These are phyloP conservation scores for Tragelaphus strepsiceros DNA, from an alignment of 2,113 vertebrate genomes.

Conservation along the genomic window DNA sequence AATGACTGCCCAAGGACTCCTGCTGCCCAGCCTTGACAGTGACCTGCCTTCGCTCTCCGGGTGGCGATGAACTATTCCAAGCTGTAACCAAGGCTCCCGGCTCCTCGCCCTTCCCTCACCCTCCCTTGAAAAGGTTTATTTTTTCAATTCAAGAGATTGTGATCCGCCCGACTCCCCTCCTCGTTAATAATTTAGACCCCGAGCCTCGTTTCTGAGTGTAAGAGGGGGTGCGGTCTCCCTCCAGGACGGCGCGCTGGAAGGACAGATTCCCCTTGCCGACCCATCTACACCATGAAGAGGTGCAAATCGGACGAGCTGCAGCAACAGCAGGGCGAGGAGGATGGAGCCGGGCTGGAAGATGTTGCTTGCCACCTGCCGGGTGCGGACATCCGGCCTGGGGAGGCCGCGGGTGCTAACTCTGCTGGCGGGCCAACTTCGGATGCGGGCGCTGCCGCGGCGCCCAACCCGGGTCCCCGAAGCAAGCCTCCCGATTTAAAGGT, in stretches of 20 bases:
- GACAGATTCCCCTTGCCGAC: constrained; percentile 67
- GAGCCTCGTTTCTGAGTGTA: constrained; percentile 36
- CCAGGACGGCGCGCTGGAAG: constrained; percentile 57
- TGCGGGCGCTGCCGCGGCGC: constrained; percentile 54
- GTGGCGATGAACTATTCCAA: constrained; percentile 61
- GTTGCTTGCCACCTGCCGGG: constrained; percentile 67
- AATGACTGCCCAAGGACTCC: constrained; percentile 56
- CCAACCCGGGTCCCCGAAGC: constrained; percentile 74
- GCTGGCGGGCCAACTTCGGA: constrained; percentile 72
- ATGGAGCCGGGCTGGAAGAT: constrained; percentile 77
- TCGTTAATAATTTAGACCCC: constrained; percentile 16
- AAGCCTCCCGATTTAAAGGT: constrained; percentile 88
- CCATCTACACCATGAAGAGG: constrained; percentile 82
- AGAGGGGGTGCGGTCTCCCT: constrained; percentile 50
- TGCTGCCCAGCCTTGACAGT: constrained; percentile 32
- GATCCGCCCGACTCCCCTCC: constrained; percentile 11
- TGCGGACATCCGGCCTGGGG: constrained; percentile 78
- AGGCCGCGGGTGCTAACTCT: constrained; percentile 64
- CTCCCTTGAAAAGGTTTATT: background rate
- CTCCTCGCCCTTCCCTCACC: background rate
- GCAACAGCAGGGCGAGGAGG: constrained; percentile 80
- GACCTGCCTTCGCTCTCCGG: constrained; percentile 58
- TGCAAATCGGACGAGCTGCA: constrained; percentile 85
- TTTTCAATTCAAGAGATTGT: constrained; percentile 43
- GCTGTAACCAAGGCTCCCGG: constrained; percentile 36